These are phyloP conservation scores for Dolomedes plantarius DNA, from an alignment of 2,888 invertebrate genomes.

Conservation along the genomic window DNA sequence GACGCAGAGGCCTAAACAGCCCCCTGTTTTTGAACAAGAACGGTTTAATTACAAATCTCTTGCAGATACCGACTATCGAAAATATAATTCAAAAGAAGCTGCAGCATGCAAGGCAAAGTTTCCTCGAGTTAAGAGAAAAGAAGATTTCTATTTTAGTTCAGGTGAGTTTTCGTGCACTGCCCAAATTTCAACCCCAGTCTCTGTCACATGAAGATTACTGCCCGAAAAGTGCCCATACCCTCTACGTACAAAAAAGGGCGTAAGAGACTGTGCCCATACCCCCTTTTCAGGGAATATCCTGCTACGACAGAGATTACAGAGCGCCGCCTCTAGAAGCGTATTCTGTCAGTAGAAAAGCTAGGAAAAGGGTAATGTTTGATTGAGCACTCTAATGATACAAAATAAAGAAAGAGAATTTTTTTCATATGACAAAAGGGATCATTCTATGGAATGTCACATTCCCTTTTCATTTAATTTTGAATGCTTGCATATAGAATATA, in stretches of 20 bases:
- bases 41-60: background rate
- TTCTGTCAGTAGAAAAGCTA: background rate
- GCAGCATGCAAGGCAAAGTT: conserved; percentile 10
- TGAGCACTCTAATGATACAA: background rate
- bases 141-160: conserved; percentile 9
- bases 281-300: background rate
- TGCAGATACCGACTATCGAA: background rate
- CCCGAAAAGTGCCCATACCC: background rate
- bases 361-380: background rate
- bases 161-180: background rate
- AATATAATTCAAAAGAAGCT: background rate
- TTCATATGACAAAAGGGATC: no score
- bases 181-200: background rate
- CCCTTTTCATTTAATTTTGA: no score
- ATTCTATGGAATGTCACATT: no score
- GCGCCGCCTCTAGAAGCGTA: background rate
- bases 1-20: background rate
- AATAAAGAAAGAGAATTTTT: background rate
- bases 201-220: conserved; percentile 13
- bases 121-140: conserved; percentile 16
- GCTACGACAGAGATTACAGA: conserved; percentile 11
- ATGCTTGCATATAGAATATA: no score
- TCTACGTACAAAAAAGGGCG: background rate
- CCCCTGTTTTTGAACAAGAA: background rate
- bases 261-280: background rate